phyloP scores from a whole-genome alignment of 2,888 invertebrate genomes.

The Lithosia quadra region DNA sequence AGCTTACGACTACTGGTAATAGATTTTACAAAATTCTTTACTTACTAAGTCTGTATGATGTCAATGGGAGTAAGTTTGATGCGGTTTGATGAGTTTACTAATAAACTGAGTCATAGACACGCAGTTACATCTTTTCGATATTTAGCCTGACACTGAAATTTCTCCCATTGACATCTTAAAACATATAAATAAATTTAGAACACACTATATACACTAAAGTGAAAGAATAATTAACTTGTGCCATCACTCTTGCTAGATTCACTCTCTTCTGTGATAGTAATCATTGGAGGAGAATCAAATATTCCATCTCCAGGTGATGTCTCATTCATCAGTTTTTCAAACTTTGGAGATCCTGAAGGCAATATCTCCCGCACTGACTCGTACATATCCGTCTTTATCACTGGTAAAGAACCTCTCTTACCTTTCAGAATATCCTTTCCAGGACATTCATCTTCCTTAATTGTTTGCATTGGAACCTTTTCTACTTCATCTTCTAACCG shows the following conservation, averaged over 20 bases:
- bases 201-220: slow-evolving; percentile 60
- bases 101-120: not conserved
- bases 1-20: slow-evolving; percentile 50
- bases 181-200: slow-evolving; percentile 28
- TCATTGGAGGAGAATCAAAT: slow-evolving; percentile 78
- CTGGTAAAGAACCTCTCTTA: slow-evolving; percentile 79
- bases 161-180: slow-evolving; percentile 22
- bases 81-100: not conserved
- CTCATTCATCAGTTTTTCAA: slow-evolving; percentile 86
- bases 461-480: slow-evolving; percentile 69
- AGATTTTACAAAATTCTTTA: slow-evolving; percentile 48
- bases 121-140: not conserved
- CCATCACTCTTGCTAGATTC: slow-evolving; percentile 77
- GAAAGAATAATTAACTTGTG: slow-evolving; percentile 73
- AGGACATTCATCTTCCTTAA: slow-evolving; percentile 75
- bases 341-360: slow-evolving; percentile 85
- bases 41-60: slow-evolving; percentile 9
- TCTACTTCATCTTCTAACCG: slow-evolving; percentile 81
- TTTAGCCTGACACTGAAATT: not conserved
- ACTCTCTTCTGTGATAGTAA: slow-evolving; percentile 82
- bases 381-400: slow-evolving; percentile 83
- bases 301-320: slow-evolving; percentile 74
- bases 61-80: not conserved
- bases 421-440: slow-evolving; percentile 68
- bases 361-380: slow-evolving; percentile 86